Conservation (phyloP, 2,797 vertebrate genomes). For the Rhinoraja longicauda region DNA sequence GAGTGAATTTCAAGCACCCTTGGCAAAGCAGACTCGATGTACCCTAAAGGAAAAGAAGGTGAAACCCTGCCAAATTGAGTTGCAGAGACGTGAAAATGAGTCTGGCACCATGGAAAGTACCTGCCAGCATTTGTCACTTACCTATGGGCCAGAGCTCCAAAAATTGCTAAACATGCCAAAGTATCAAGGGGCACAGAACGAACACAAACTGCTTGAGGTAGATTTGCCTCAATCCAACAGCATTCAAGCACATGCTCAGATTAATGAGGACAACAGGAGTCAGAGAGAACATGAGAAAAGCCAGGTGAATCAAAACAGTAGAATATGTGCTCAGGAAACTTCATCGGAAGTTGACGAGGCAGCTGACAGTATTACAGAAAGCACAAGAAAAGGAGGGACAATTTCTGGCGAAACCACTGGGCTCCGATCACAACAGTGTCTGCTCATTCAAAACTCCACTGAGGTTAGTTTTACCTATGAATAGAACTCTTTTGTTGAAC, state of each 20-base stretch:
- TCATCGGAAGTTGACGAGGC: slow-evolving; percentile 42
- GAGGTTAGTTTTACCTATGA: not conserved
- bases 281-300: not conserved
- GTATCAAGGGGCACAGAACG: not conserved
- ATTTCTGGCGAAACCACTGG: slow-evolving; percentile 66
- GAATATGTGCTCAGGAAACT: slow-evolving; percentile 57
- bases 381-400: slow-evolving; percentile 75
- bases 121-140: slow-evolving; percentile 38
- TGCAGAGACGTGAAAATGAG: not conserved
- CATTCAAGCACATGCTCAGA: not conserved
- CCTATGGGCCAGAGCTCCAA: slow-evolving; percentile 26
- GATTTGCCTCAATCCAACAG: not conserved
- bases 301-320: slow-evolving; percentile 52
- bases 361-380: slow-evolving; percentile 83
- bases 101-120: slow-evolving; percentile 53
- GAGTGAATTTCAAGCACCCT: not conserved
- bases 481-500: not conserved
- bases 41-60: slow-evolving; percentile 57
- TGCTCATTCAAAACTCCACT: not conserved
- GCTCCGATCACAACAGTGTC: not conserved
- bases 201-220: not conserved
- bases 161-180: slow-evolving; percentile 5
- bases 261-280: not conserved
- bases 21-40: slow-evolving; percentile 43
- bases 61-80: not conserved